These are phyloP conservation scores for Baryphthengus martii DNA, from an alignment of 2,113 vertebrate species.

Conservation along the genomic window DNA sequence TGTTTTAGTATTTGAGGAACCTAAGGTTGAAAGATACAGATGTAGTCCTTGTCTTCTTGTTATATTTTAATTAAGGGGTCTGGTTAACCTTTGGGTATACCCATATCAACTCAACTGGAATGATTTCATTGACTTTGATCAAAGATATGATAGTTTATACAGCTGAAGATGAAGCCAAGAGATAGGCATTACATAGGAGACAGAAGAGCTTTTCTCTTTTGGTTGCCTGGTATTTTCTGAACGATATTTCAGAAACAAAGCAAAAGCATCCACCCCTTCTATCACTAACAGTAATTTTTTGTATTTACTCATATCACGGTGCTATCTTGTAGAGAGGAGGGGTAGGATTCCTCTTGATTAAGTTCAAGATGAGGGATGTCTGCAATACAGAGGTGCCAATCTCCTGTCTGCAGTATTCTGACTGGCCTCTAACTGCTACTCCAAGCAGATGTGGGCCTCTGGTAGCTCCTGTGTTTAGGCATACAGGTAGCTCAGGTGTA, in stretches of 20 bases:
- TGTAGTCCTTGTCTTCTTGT: not conserved
- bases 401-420: not conserved
- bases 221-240: not conserved
- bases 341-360: not conserved
- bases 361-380: not conserved
- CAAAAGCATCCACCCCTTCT: not conserved
- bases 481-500: not conserved
- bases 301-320: not conserved
- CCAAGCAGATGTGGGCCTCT: not conserved
- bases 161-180: not conserved
- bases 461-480: not conserved
- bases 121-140: not conserved
- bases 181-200: not conserved
- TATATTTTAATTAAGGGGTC: not conserved
- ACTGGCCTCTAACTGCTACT: not conserved
- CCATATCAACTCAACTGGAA: not conserved
- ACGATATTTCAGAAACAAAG: not conserved
- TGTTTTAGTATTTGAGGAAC: not conserved
- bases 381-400: not conserved
- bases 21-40: not conserved
- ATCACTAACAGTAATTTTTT: not conserved
- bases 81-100: not conserved
- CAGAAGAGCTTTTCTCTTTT: not conserved
- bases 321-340: not conserved
- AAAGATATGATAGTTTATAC: not conserved